Evolutionary conservation across 2,888 invertebrate species (phyloP), one percentile per base, ranked within the genome.

Genomic region (Camptogramma bilineatum): DNA sequence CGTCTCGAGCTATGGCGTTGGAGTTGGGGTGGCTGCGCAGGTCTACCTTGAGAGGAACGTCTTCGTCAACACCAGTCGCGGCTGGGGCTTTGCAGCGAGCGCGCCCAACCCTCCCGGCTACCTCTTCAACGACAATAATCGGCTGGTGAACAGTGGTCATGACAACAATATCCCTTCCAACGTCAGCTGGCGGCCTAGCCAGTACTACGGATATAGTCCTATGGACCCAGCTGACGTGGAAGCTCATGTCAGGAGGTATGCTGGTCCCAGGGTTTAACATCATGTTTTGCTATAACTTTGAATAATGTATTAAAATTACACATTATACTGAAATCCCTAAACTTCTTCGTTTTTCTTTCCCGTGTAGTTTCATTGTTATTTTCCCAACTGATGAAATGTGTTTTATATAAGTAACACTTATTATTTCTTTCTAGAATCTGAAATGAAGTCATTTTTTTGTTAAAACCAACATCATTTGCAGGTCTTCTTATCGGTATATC

Each of bases 31-130:
- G 0, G 52, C 44, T 31, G 56, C 65, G 19, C 10, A 16, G 1
- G 21, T 68, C 9, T 65, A 58, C 52, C 53, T 47, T 1, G 68
- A 68, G 18, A 58, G 61, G 48, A 68, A 68, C 19, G 56, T 31
- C 0, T 68, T 68, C 28, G 28, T 65, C 19, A 63, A 65, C 54
- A 52, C 56, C 1, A 54, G 42, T 0, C 55, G 58, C 24, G 16
- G 59, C 13, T 64, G 64, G 62, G 44, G 44, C 16, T 44, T 8
- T 17, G 44, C 44, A 8, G 44, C 44, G 17, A 2, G 17, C 44
- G 21, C 16, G 4, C 47, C 57, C 34, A 66, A 55, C 47, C 58
- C 66, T 2, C 42, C 47, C 31, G 62, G 59, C 4, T 10, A 13
- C 19, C 28, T 62, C 13, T 13, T 42, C 9, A 50, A 44, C 18